Percentiles rank a stretch among this genome's conserved stretches.
These are phyloP conservation scores for Hyles lineata DNA, from an alignment of 2,888 invertebrate species.

Conservation along the genomic window DNA sequence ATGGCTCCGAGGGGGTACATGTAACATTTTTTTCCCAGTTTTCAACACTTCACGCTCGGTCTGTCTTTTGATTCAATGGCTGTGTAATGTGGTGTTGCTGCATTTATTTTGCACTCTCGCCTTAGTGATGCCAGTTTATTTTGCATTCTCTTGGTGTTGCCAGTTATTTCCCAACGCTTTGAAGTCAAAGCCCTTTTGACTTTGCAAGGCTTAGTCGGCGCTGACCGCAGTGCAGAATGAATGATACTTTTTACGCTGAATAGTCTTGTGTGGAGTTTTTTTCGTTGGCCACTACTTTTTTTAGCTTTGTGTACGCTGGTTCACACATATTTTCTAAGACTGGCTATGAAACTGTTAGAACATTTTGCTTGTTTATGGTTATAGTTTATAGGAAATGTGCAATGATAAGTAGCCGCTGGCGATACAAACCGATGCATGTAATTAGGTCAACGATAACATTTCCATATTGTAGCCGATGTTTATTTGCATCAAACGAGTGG, in stretches of 20 bases:
- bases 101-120: conserved; percentile 83
- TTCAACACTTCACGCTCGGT: conserved; percentile 81
- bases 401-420: conserved; percentile 30
- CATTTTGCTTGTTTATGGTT: not conserved
- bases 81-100: conserved; percentile 80
- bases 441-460: conserved; percentile 35
- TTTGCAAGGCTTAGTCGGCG: conserved; percentile 64
- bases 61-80: conserved; percentile 83
- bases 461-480: not conserved
- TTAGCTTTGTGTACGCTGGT: conserved; percentile 35
- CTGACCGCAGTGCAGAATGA: conserved; percentile 74
- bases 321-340: conserved; percentile 13
- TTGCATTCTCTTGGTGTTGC: conserved; percentile 75
- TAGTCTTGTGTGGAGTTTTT: conserved; percentile 57
- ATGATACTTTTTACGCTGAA: conserved; percentile 73
- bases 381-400: not conserved
- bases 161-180: conserved; percentile 78
- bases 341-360: not conserved
- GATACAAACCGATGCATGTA: conserved; percentile 38
- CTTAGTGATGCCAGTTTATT: conserved; percentile 71
- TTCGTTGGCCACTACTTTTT: conserved; percentile 49
- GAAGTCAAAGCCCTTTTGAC: conserved; percentile 82
- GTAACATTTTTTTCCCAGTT: conserved; percentile 79
- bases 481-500: not conserved
- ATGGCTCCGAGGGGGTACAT: conserved; percentile 60